Conservation (phyloP, 2,888 invertebrate genomes). For the Chaetoderma sp. region DNA sequence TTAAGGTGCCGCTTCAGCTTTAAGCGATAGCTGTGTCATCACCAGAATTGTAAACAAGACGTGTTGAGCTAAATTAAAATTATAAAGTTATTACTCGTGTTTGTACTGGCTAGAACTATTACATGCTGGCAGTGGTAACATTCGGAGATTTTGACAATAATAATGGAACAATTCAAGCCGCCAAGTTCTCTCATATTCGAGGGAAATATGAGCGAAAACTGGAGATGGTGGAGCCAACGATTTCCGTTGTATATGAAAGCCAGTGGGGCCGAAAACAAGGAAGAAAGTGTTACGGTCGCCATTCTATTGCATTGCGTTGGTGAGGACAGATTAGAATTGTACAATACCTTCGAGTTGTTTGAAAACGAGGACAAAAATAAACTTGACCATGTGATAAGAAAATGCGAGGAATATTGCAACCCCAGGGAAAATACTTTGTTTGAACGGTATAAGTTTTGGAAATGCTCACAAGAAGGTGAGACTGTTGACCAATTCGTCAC, state of each 20-base stretch:
- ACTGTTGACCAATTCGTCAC: constrained; percentile 24
- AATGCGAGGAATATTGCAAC: constrained; percentile 19
- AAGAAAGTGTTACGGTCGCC: constrained; percentile 7
- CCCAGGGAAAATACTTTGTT: constrained; percentile 24
- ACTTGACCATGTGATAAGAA: neutral
- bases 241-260: constrained; percentile 18
- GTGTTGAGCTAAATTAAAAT: no score
- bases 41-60: no score
- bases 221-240: constrained; percentile 9
- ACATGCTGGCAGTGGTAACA: neutral
- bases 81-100: no score
- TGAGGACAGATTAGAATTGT: constrained; percentile 22
- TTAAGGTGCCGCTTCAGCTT: no score
- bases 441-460: constrained; percentile 24
- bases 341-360: constrained; percentile 15
- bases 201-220: constrained; percentile 5
- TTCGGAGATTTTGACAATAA: neutral
- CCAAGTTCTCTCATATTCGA: neutral
- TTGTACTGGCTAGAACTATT: neutral
- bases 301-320: constrained; percentile 17
- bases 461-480: constrained; percentile 14
- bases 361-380: constrained; percentile 3
- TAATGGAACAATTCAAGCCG: neutral
- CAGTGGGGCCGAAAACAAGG: neutral
- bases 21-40: no score